Conservation (phyloP, 2,113 vertebrate genomes). For the Theristicus caerulescens region DNA sequence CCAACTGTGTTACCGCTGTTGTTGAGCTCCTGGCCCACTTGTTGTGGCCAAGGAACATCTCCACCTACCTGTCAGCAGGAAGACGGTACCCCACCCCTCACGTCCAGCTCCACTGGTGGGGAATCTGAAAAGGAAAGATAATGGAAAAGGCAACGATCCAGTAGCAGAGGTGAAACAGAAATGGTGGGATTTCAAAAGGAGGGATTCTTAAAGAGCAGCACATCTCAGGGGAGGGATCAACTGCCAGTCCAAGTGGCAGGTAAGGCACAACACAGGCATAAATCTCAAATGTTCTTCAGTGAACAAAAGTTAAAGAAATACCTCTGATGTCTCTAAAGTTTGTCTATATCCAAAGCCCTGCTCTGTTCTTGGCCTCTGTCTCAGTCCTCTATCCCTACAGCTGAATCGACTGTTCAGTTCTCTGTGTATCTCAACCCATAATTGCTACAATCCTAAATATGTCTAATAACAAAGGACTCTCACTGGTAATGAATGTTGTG, state of each 20-base stretch:
- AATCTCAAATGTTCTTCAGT: conserved; percentile 48
- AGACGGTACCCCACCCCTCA: conserved; percentile 49
- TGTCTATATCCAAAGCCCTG: conserved; percentile 49
- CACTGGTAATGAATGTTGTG: not conserved
- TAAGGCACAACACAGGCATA: conserved; percentile 65
- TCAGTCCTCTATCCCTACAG: conserved; percentile 32
- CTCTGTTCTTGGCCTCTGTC: conserved; percentile 62
- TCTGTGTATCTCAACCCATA: not conserved
- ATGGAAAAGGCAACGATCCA: conserved; percentile 65
- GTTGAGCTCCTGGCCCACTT: conserved; percentile 63
- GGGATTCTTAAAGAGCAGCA: conserved; percentile 69
- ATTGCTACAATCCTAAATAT: not conserved
- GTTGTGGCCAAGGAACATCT: conserved; percentile 64
- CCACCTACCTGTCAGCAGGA: conserved; percentile 55
- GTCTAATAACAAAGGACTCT: not conserved
- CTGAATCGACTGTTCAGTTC: not conserved
- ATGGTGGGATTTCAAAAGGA: conserved; percentile 72
- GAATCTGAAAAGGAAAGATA: conserved; percentile 56
- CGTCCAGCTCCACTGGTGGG: conserved; percentile 62
- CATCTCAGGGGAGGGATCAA: conserved; percentile 70
- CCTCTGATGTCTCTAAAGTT: conserved; percentile 50
- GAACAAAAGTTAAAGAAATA: conserved; percentile 52
- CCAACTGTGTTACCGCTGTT: conserved; percentile 34
- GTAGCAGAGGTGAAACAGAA: conserved; percentile 71
- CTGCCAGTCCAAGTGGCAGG: conserved; percentile 73